phyloP scores from a whole-genome alignment of 2,113 vertebrate genomes.

The Nothoprocta pentlandii region DNA sequence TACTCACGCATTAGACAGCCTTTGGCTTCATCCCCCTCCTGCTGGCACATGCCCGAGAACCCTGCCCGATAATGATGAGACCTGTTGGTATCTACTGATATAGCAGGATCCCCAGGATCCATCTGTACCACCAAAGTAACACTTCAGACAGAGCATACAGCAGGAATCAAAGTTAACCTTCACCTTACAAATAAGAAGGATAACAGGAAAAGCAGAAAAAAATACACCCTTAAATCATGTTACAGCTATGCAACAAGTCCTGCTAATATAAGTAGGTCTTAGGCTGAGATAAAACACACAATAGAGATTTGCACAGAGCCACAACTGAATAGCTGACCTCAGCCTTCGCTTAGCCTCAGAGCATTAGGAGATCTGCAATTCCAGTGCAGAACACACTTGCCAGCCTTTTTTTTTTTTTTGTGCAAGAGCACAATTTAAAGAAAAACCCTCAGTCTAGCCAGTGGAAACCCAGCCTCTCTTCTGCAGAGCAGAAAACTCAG shows the following conservation, averaged over 20 bases:
- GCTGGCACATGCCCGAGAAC: not conserved
- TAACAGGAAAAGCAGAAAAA: not conserved
- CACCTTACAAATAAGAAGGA: not conserved
- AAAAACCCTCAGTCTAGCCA: not conserved
- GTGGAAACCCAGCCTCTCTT: not conserved
- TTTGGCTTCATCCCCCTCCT: not conserved
- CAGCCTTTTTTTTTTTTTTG: not conserved
- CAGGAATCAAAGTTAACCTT: not conserved
- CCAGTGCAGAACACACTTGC: not conserved
- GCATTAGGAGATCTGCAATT: not conserved
- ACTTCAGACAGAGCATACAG: not conserved
- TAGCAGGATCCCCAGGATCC: not conserved
- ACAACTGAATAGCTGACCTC: conserved; percentile 21
- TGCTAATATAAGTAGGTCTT: not conserved
- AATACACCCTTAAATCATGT: not conserved
- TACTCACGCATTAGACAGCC: not conserved
- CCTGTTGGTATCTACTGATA: fast-evolving
- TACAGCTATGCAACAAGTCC: not conserved
- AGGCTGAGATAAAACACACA: conserved; percentile 10
- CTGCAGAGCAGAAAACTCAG: not conserved
- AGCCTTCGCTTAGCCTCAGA: conserved; percentile 33
- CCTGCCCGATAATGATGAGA: no score
- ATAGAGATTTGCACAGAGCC: not conserved
- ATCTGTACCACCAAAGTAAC: fast-evolving
- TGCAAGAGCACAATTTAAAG: conserved; percentile 41